A percentile compares a stretch with the other conserved stretches of the same genome.
Conservation (phyloP, 2,113 vertebrate species). For the Bos taurus region ARS-UCD2.0 NC_037334.1:87407501-87408000, state of each 20-base stretch:
- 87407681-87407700: slow-evolving; percentile 5
- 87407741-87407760: slow-evolving; percentile 25
- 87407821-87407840: slow-evolving; percentile 28
- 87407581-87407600: neutral
- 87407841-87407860: slow-evolving; percentile 29
- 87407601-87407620: neutral
- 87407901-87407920: neutral
- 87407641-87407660: neutral
- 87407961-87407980: neutral
- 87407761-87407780: slow-evolving; percentile 51
- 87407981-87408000: neutral
- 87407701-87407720: slow-evolving; percentile 70
- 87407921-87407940: slow-evolving; percentile 28
- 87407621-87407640: slow-evolving; percentile 33
- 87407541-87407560: neutral
- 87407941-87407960: neutral
- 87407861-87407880: neutral
- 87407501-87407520: neutral
- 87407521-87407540: neutral
- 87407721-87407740: slow-evolving; percentile 52
- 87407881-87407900: slow-evolving; percentile 27
- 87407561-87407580: neutral
- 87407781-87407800: neutral
- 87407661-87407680: slow-evolving; percentile 55
- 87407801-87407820: slow-evolving; percentile 40